These are phyloP conservation scores for Penaeus chinensis DNA, from an alignment of 1,140 invertebrate genomes.

Conservation along the genomic window DNA sequence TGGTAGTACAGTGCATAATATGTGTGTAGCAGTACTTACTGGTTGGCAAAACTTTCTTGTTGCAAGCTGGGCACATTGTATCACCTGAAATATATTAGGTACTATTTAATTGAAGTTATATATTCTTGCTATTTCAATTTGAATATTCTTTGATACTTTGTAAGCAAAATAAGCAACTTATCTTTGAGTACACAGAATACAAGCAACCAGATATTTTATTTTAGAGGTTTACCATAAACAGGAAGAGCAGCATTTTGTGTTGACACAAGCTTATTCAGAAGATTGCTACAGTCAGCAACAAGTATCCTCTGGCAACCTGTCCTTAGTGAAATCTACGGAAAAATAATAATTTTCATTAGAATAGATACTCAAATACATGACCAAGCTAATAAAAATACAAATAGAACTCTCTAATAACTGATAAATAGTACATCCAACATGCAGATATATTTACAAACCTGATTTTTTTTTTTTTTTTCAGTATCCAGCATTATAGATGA, in stretches of 20 bases:
- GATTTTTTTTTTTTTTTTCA: background rate
- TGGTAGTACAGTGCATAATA: background rate
- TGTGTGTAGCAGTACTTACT: constrained; percentile 26
- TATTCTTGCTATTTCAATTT: no score
- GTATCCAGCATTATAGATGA: background rate
- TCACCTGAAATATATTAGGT: constrained; percentile 19
- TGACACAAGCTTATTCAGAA: constrained; percentile 29
- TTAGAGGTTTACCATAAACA: constrained; percentile 31
- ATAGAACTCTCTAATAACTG: background rate
- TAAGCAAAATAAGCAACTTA: background rate
- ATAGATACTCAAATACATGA: background rate
- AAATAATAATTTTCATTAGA: background rate
- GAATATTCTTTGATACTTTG: background rate
- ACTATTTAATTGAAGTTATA: background rate
- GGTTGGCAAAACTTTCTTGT: constrained; percentile 36
- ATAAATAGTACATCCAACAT: background rate
- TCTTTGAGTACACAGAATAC: background rate
- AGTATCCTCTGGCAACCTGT: constrained; percentile 52
- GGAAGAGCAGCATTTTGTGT: constrained; percentile 37
- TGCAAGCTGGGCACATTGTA: constrained; percentile 44
- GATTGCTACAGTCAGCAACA: constrained; percentile 31
- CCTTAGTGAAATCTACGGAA: constrained; percentile 31
- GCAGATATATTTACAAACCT: background rate
- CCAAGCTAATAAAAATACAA: background rate
- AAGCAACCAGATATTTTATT: no score